Evolutionary conservation across 2,888 invertebrate genomes (phyloP).

Genomic region (Fragum whitleyi): DNA sequence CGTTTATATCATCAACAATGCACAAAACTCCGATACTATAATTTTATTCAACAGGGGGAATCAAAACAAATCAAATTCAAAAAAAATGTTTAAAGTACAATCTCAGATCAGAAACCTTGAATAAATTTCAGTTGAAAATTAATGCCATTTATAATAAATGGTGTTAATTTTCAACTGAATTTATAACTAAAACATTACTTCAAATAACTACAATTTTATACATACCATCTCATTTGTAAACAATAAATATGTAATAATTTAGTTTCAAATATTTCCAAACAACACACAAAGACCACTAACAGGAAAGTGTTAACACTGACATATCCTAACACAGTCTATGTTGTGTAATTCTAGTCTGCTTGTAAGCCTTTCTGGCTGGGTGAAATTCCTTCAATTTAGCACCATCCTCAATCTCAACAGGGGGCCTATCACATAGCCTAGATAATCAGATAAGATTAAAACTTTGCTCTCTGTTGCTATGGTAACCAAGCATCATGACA

Average conservation of each 20-base stretch:
- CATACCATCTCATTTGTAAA: not conserved
- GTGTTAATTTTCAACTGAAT: too few species aligned
- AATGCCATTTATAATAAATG: not conserved
- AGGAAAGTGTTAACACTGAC: conserved; percentile 11
- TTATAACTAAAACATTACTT: not conserved
- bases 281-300: not conserved
- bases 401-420: conserved; percentile 43
- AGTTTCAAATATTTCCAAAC: conserved; percentile 1
- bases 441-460: conserved; percentile 64
- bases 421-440: conserved; percentile 62
- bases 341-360: conserved; percentile 27
- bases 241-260: not conserved
- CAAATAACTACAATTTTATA: not conserved
- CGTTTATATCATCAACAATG: too few species aligned
- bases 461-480: conserved; percentile 56
- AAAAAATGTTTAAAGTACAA: too few species aligned
- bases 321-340: not conserved
- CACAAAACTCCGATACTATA: too few species aligned
- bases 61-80: too few species aligned
- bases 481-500: conserved; percentile 58
- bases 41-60: too few species aligned
- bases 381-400: conserved; percentile 28
- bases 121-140: not conserved
- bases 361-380: conserved; percentile 10
- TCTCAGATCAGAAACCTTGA: not conserved